Evolutionary conservation across 2,113 vertebrate species (phyloP), one percentile per base, ranked within the genome.

Genomic region (Ammodytes marinus): DNA sequence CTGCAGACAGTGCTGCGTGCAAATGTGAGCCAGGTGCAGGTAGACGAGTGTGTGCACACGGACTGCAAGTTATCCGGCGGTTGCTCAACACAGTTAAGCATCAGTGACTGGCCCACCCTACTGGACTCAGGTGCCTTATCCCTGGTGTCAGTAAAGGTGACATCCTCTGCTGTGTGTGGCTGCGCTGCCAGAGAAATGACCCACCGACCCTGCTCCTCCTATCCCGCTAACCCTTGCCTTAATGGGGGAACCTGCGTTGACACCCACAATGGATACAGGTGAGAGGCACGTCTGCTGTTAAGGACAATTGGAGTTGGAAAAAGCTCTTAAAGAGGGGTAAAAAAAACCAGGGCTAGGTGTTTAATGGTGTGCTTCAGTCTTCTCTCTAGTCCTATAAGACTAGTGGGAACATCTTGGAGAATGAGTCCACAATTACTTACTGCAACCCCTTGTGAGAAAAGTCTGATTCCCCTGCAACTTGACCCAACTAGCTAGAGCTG

Each of bases 251-350:
- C 92, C 2, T 98, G 97, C 49, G 6, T 93, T 0, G 95, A 97
- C 92, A 95, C 94, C 2, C 88, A 89, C 7, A 95, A 89, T 0
- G 96, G 96, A 52, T 97, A 96, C 96, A 97, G 96, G 97, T 98
- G 85, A 94, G 95, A 63, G 19, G 50, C 39, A 57, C n/a, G 9
- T 66, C 54, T 40, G 9, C 45, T 60, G 37, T 77, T 66, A 3
- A 15, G 42, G 15, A 65, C 9, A 35, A 55, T 43, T 74, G 52
- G 2, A 68, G 40, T 8, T 57, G 14, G 50, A 73, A 47, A 35
- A 14, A 58, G 46, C 39, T 71, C 1, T 68, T 27, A 53, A 58
- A 69, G 13, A 39, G 52, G 47, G n/a, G 27, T 27, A 27, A 27
- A 27, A 27, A 27, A 55, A 74, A 73, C 4, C 4, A 14, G 65